Evolutionary conservation across 2,888 invertebrate species (phyloP).

Genomic region (Spisula solida): DNA sequence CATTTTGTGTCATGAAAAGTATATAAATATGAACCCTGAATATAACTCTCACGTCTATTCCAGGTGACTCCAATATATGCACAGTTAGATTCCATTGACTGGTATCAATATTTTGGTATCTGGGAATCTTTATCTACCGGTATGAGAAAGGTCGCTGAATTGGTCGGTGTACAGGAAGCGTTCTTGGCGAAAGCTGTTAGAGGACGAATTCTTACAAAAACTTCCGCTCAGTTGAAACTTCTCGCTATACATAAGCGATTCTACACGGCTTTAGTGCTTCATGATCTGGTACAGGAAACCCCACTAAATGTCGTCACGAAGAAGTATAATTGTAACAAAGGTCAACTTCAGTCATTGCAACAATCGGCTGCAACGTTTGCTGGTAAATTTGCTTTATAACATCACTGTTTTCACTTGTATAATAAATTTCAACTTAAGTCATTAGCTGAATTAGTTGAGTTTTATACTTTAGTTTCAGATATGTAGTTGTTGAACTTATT

Average conservation of each 20-base stretch:
- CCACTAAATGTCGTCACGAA: conserved; percentile 92
- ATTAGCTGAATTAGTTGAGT: no score
- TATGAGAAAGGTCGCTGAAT: conserved; percentile 95
- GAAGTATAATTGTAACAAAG: conserved; percentile 95
- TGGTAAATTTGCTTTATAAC: conserved; percentile 88
- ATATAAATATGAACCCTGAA: no score
- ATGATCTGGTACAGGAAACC: conserved; percentile 97
- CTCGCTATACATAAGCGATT: conserved; percentile 87
- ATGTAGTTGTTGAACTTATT: no score
- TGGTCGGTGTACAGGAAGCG: conserved; percentile 95
- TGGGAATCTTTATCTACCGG: conserved; percentile 94
- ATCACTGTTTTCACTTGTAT: no score
- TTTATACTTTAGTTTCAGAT: no score
- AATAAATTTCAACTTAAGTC: no score
- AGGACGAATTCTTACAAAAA: conserved; percentile 80
- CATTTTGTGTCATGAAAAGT: no score
- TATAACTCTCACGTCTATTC: background rate
- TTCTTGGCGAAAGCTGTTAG: conserved; percentile 91
- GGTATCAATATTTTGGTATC: conserved; percentile 90
- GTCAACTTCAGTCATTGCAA: conserved; percentile 97
- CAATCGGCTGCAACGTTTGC: conserved; percentile 98
- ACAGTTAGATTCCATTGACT: conserved; percentile 92
- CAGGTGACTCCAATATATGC: conserved; percentile 95
- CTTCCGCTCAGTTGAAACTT: conserved; percentile 74
- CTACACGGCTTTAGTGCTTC: conserved; percentile 94